phyloP scores from a whole-genome alignment of 2,888 invertebrate genomes.

The Agrotis segetum region DNA sequence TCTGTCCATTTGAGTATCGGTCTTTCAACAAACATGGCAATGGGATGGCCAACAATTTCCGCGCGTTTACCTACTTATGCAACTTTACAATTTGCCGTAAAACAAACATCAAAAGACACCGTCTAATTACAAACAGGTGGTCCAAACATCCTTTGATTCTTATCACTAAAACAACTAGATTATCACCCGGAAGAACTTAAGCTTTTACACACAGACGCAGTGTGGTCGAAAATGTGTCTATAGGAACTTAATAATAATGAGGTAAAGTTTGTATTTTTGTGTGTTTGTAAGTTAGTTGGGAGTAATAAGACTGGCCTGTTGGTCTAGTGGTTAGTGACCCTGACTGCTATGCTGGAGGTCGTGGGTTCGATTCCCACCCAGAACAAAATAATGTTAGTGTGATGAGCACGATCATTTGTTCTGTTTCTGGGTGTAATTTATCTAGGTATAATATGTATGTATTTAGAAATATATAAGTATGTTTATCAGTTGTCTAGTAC shows the following conservation, averaged over 20 bases:
- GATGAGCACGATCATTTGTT: too few species aligned
- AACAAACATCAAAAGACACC: constrained; percentile 35
- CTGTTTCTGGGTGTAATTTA: too few species aligned
- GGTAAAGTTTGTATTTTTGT: not conserved
- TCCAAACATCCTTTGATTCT: constrained; percentile 45
- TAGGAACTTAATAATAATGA: constrained; percentile 1
- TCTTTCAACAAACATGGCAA: not conserved
- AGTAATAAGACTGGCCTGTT: too few species aligned
- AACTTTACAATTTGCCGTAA: constrained; percentile 6
- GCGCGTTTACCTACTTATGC: not conserved
- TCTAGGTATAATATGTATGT: too few species aligned
- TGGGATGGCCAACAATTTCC: not conserved
- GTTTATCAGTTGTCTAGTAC: too few species aligned
- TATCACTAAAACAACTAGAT: constrained; percentile 53
- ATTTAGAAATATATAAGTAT: too few species aligned
- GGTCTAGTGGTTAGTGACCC: too few species aligned
- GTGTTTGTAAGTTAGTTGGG: not conserved
- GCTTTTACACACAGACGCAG: constrained; percentile 47
- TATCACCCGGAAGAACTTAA: constrained; percentile 61
- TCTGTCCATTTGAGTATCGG: not conserved
- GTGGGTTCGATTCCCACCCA: too few species aligned
- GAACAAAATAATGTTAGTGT: too few species aligned
- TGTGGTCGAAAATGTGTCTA: constrained; percentile 52
- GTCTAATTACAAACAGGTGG: constrained; percentile 38
- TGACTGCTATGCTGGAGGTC: too few species aligned